Base-by-base conservation (phyloP, 92 coral and sea anemone genomes). In the Muricea muricata region DNA sequence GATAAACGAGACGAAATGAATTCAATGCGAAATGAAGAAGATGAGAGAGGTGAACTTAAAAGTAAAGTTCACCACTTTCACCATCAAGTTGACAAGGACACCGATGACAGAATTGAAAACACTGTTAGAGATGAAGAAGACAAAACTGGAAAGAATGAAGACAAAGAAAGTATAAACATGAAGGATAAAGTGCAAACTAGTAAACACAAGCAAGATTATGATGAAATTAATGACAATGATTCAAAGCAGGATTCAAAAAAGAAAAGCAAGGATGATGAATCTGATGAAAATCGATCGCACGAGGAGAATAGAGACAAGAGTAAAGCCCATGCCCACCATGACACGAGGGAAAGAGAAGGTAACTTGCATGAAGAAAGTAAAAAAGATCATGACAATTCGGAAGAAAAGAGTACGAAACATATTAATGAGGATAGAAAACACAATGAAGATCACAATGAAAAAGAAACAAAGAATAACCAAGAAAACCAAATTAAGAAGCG, bases 151-250 rank as follows among this genome's bases (percentile, higher is more conserved):
- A 30, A 32, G 35, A 63, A 3, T 32, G 15, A 63, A 2, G 15
- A 14, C 20, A 54, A 54, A 54, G 61, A 54, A 54, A 3, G 61
- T 15, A 54, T 2, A 54, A 54, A 14, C 61, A 54, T 14, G 61
- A 54, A 37, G 42, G 42, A 9, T 37, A 37, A 37, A 4, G 42
- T n/a, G 4, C 28, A 32, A 63, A 32, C 12, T 6, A 32, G 39
- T 28, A 32, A 63, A 63, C 20, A 63, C 34, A 24, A 61, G 34
- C 70, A 26, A 25, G 30, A 63, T n/a, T 0, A 60, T 28, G 20
- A 63, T 28, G 70, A 63, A 8, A 63, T 63, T 6, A 29, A 63
- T 63, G 70, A 63, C 70, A 12, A 63, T 52, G 60, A 52, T 52
- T 52, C 60, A 17, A 17, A 52, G 18, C n/a, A 25, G 70, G 70